Evolutionary conservation across 2,113 vertebrate species (phyloP).

Genomic region (Fregetta grallaria): DNA sequence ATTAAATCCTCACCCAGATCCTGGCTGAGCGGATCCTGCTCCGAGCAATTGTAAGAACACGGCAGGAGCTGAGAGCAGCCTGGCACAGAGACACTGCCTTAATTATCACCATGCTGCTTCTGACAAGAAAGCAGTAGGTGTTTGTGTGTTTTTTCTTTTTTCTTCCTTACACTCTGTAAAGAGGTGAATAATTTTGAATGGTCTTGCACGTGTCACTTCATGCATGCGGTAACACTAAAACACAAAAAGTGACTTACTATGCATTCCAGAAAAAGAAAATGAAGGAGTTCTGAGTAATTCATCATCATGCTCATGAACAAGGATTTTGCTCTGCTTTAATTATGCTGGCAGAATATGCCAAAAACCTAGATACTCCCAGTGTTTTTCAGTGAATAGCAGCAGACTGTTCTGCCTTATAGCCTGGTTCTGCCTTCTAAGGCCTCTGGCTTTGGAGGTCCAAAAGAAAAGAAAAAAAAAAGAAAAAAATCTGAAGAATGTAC

Average conservation of each 20-base stretch:
- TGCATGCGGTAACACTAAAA: background rate
- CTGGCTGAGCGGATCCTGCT: background rate
- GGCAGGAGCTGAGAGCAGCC: background rate
- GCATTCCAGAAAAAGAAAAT: background rate
- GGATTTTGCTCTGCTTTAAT: background rate
- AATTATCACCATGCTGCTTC: background rate
- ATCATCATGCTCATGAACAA: background rate
- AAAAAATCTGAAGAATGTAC: background rate
- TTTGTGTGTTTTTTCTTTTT: no score
- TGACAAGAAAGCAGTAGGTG: background rate
- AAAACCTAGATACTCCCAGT: background rate
- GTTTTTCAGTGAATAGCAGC: background rate
- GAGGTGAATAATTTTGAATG: background rate
- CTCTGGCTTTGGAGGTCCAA: background rate
- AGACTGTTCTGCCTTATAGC: background rate
- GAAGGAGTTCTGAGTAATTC: background rate
- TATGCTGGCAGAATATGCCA: background rate
- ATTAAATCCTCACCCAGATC: background rate
- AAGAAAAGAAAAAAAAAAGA: background rate
- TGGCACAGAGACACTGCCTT: background rate
- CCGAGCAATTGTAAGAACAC: accelerated
- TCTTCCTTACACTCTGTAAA: background rate
- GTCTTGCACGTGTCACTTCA: background rate
- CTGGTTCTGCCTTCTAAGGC: background rate
- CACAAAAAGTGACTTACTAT: background rate